These are phyloP conservation scores for Ceratina calcarata DNA, from an alignment of 1,140 invertebrate species.

Conservation along the genomic window DNA sequence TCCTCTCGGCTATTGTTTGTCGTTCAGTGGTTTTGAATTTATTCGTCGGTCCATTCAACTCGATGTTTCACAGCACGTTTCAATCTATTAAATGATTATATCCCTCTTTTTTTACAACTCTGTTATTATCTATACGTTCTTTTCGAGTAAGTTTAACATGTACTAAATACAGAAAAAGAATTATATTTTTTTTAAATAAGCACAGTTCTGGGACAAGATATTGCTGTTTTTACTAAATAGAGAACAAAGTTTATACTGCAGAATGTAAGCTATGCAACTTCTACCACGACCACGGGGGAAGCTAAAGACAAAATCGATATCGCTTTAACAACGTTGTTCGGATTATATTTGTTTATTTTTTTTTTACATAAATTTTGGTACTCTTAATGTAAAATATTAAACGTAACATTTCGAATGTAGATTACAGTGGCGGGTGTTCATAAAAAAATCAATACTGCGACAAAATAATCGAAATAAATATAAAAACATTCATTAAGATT, in stretches of 20 bases:
- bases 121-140: too few species aligned
- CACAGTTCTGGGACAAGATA: background rate
- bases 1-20: constrained; percentile 9
- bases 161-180: background rate
- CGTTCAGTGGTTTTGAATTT: background rate
- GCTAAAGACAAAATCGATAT: constrained; percentile 66
- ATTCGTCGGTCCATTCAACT: background rate
- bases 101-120: too few species aligned
- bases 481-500: too few species aligned
- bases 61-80: too few species aligned
- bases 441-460: too few species aligned
- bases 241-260: background rate
- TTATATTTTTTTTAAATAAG: background rate
- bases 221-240: background rate
- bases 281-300: constrained; percentile 62
- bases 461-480: too few species aligned
- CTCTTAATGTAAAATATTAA: too few species aligned
- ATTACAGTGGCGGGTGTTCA: too few species aligned
- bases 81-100: too few species aligned
- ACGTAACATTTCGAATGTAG: too few species aligned
- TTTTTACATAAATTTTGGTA: too few species aligned
- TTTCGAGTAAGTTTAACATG: too few species aligned
- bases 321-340: background rate
- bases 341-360: background rate
- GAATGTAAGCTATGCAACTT: constrained; percentile 47